phyloP scores from a whole-genome alignment of 2,797 vertebrate genomes.

The Hirundo rustica region DNA sequence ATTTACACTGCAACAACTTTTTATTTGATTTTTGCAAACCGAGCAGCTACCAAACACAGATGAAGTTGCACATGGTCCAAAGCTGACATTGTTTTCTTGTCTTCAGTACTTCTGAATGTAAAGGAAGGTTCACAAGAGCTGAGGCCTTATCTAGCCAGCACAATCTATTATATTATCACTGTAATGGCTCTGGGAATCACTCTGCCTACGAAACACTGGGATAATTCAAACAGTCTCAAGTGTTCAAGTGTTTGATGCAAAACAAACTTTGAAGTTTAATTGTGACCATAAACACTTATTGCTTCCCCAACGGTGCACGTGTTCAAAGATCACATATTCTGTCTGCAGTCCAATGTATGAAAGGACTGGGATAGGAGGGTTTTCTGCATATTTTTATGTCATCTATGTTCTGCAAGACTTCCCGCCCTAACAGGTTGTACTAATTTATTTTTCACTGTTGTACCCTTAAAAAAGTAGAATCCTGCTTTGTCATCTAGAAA shows the following conservation, averaged over 20 bases:
- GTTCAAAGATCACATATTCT: background rate
- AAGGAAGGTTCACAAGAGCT: background rate
- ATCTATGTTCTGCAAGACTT: background rate
- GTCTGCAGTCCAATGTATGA: background rate
- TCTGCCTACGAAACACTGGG: background rate
- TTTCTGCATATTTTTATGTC: background rate
- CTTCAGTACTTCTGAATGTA: background rate
- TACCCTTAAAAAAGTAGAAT: background rate
- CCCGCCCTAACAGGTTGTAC: background rate
- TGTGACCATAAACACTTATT: conserved; percentile 9
- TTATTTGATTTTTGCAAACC: background rate
- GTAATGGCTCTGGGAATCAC: background rate
- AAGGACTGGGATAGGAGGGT: background rate
- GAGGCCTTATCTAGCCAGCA: background rate
- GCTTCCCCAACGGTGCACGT: background rate
- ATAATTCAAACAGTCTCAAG: background rate
- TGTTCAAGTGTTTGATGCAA: background rate
- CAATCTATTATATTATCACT: background rate
- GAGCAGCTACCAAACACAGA: background rate
- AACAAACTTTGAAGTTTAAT: conserved; percentile 53
- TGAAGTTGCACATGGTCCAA: background rate
- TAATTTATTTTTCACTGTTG: background rate
- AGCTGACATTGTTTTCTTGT: background rate
- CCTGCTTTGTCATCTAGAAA: background rate
- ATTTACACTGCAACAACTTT: background rate